These are phyloP conservation scores for Drosophila neonasuta DNA, from an alignment of 2,888 invertebrate genomes.

Conservation along the genomic window DNA sequence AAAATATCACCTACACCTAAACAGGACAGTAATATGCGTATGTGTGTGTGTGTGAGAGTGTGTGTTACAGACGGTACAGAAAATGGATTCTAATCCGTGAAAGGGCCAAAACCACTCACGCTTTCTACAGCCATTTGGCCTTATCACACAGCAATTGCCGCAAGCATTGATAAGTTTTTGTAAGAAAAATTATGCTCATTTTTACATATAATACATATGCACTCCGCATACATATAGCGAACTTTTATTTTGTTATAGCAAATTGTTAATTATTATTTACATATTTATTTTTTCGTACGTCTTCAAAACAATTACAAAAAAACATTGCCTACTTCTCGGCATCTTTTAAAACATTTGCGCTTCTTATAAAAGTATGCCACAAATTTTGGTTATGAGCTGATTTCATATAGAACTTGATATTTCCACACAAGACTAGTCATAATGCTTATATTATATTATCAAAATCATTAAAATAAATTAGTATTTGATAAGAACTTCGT, in stretches of 20 bases:
- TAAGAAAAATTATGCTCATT: constrained; percentile 30
- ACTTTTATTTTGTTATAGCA: neutral
- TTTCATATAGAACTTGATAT: too few species aligned
- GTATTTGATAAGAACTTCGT: too few species aligned
- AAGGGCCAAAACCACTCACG: constrained; percentile 71
- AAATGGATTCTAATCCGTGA: constrained; percentile 66
- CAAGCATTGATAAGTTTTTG: constrained; percentile 55
- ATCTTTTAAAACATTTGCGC: neutral
- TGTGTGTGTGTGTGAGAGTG: constrained; percentile 12
- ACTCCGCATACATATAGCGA: neutral
- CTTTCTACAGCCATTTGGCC: constrained; percentile 63
- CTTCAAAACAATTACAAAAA: neutral
- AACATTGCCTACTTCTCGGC: constrained; percentile 28
- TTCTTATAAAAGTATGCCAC: constrained; percentile 29
- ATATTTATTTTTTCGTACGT: neutral
- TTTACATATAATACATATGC: neutral
- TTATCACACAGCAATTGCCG: constrained; percentile 65
- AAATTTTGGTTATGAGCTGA: neutral
- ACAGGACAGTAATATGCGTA: constrained; percentile 17
- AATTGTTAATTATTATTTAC: neutral
- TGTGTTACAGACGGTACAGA: constrained; percentile 20
- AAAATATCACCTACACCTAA: constrained; percentile 49
- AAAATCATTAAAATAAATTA: too few species aligned
- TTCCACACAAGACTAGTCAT: too few species aligned
- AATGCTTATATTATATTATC: too few species aligned